These are phyloP conservation scores for Megaleporinus macrocephalus DNA, from an alignment of 2,113 vertebrate species.

Conservation along the genomic window DNA sequence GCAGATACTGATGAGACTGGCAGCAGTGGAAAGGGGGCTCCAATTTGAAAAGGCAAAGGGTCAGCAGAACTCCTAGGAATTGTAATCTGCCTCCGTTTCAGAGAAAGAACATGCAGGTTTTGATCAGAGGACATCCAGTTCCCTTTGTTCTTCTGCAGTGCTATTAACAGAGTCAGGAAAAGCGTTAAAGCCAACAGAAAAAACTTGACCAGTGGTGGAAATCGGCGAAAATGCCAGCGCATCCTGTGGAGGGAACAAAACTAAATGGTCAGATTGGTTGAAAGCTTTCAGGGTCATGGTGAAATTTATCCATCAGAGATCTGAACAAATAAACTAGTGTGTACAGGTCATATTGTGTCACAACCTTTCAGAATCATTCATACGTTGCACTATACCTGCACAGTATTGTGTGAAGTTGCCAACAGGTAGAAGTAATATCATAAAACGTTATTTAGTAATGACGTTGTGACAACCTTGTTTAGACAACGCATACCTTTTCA, in stretches of 20 bases:
- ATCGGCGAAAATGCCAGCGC: slow-evolving; percentile 66
- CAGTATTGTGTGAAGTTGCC: too few relatives aligned
- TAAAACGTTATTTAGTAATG: too few relatives aligned
- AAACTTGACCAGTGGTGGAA: slow-evolving; percentile 69
- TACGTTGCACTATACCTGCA: too few relatives aligned
- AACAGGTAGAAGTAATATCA: too few relatives aligned
- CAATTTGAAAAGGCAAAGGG: slow-evolving; percentile 78
- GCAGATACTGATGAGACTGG: not conserved
- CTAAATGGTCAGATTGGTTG: not conserved
- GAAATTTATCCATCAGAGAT: not conserved
- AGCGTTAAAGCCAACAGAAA: slow-evolving; percentile 62
- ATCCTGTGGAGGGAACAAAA: slow-evolving; percentile 57
- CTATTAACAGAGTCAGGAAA: slow-evolving; percentile 75
- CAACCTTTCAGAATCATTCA: too few relatives aligned
- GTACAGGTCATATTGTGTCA: not conserved
- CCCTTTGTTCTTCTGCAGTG: slow-evolving; percentile 68
- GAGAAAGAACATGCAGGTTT: slow-evolving; percentile 74
- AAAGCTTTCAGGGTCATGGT: not conserved
- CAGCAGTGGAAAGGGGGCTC: slow-evolving; percentile 66
- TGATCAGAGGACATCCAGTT: slow-evolving; percentile 64
- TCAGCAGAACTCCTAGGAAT: slow-evolving; percentile 77
- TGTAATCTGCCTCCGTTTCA: slow-evolving; percentile 69
- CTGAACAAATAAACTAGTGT: not conserved
- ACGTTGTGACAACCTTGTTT: too few relatives aligned
- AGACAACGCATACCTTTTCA: too few relatives aligned